phyloP scores from a whole-genome alignment of 2,113 vertebrate species.

The Lampris megalopsis region DNA sequence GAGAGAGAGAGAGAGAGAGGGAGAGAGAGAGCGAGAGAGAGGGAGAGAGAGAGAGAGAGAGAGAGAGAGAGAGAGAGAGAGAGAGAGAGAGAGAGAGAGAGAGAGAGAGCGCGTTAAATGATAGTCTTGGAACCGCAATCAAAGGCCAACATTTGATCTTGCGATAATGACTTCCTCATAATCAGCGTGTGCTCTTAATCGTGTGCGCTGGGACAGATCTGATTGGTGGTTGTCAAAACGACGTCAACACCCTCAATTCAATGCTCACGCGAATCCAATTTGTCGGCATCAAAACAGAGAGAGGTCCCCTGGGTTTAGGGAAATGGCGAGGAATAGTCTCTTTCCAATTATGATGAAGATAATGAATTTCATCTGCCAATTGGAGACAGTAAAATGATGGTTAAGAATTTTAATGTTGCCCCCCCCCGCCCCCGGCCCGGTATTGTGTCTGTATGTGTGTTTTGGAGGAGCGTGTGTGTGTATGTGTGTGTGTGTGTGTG shows the following conservation, averaged over 20 bases:
- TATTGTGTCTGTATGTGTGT: slow-evolving; percentile 3
- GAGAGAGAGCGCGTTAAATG: slow-evolving; percentile 10
- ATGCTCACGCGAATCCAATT: slow-evolving; percentile 41
- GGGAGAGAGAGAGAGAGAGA: slow-evolving; percentile 18
- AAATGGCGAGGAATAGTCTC: slow-evolving; percentile 39
- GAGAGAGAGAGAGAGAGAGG: too few species aligned
- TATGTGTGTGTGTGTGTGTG: background rate
- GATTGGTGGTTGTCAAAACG: slow-evolving; percentile 41
- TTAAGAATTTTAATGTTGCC: slow-evolving; percentile 20
- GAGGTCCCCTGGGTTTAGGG: slow-evolving; percentile 49
- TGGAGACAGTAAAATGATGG: slow-evolving; percentile 46
- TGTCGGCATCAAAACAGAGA: slow-evolving; percentile 46
- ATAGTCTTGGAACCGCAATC: slow-evolving; percentile 11
- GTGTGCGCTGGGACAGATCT: slow-evolving; percentile 19
- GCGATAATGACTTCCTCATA: slow-evolving; percentile 17
- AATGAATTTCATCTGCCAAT: slow-evolving; percentile 31
- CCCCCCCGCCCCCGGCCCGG: too few species aligned
- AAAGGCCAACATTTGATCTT: slow-evolving; percentile 49
- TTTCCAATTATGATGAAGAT: slow-evolving; percentile 32
- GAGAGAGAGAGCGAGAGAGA: too few species aligned
- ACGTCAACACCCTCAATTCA: slow-evolving; percentile 42
- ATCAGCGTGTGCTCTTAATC: slow-evolving; percentile 23
- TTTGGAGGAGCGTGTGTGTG: slow-evolving; percentile 21
- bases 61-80: slow-evolving; percentile 26
- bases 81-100: slow-evolving; percentile 30